Conservation (phyloP, 2,888 invertebrate genomes). For the Tetanocera ferruginea region DNA sequence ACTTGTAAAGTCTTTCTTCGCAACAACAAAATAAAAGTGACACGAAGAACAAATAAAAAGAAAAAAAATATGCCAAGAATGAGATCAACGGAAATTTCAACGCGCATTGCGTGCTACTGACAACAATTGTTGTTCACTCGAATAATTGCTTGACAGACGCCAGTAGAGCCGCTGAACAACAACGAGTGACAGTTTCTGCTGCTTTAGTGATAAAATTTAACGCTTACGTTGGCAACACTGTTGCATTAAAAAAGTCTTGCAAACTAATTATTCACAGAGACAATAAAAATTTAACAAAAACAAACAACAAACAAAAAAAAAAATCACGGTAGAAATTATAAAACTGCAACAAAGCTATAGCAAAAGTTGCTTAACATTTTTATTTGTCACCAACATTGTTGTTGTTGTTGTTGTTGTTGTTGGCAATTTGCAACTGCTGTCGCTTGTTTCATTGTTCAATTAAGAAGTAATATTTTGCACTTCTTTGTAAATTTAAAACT, state of each 20-base stretch:
- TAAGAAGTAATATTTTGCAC: neutral
- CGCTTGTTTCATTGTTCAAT: neutral
- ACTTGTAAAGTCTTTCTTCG: too few relatives aligned
- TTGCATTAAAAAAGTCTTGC: neutral
- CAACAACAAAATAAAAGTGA: neutral
- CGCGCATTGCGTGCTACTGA: neutral
- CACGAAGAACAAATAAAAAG: neutral
- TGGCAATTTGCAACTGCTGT: neutral
- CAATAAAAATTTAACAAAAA: neutral
- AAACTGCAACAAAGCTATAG: neutral
- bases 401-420: too few relatives aligned
- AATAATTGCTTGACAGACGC: neutral
- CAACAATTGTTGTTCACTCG: neutral
- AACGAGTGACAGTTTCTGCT: constrained; percentile 2
- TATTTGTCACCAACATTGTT: too few relatives aligned
- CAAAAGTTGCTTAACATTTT: neutral
- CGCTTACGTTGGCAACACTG: neutral
- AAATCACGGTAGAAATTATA: neutral
- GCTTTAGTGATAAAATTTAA: neutral
- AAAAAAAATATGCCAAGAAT: too few relatives aligned
- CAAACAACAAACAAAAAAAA: neutral
- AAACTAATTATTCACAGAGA: neutral
- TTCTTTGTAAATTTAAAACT: too few relatives aligned
- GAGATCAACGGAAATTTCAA: neutral
- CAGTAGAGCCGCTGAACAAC: neutral